A percentile compares a stretch with the other conserved stretches of the same genome.
Evolutionary conservation across 2,888 invertebrate genomes (phyloP).

Genomic region (Drosophila meridionalis): DNA sequence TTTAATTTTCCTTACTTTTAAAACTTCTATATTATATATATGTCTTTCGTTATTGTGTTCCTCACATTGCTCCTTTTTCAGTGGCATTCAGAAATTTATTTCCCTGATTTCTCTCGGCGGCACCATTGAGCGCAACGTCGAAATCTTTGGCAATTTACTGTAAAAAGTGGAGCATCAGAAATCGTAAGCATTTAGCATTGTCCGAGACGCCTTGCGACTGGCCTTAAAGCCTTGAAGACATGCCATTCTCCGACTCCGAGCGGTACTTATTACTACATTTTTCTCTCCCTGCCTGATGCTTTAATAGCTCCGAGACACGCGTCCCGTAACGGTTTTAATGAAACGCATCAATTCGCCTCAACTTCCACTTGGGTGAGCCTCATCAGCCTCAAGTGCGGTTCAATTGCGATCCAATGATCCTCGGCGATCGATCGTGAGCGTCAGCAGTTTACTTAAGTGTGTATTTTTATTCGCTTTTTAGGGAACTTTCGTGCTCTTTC

Average conservation of each 20-base stretch:
- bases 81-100: constrained; percentile 16
- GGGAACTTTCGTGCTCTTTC: constrained; percentile 13
- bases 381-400: constrained; percentile 46
- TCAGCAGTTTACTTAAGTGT: constrained; percentile 60
- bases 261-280: constrained; percentile 68
- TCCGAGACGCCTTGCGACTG: constrained; percentile 54
- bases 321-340: constrained; percentile 77
- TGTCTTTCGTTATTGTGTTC: not conserved
- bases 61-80: not conserved
- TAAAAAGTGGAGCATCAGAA: constrained; percentile 58
- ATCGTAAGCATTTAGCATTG: constrained; percentile 62
- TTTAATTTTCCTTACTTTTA: not conserved
- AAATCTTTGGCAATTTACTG: constrained; percentile 56
- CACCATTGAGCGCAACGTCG: constrained; percentile 12
- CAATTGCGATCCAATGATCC: constrained; percentile 35
- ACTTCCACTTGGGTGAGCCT: constrained; percentile 69
- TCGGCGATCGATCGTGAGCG: constrained; percentile 51
- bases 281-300: constrained; percentile 11
- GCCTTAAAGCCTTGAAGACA: constrained; percentile 46
- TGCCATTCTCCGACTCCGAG: constrained; percentile 39
- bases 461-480: constrained; percentile 12
- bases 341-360: constrained; percentile 73
- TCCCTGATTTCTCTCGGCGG: constrained; percentile 43
- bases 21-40: not conserved
- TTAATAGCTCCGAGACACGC: constrained; percentile 76